Evolutionary conservation across 2,797 vertebrate genomes (phyloP), one percentile per base, ranked within the genome.

Genomic region (Scarus forsteni): DNA sequence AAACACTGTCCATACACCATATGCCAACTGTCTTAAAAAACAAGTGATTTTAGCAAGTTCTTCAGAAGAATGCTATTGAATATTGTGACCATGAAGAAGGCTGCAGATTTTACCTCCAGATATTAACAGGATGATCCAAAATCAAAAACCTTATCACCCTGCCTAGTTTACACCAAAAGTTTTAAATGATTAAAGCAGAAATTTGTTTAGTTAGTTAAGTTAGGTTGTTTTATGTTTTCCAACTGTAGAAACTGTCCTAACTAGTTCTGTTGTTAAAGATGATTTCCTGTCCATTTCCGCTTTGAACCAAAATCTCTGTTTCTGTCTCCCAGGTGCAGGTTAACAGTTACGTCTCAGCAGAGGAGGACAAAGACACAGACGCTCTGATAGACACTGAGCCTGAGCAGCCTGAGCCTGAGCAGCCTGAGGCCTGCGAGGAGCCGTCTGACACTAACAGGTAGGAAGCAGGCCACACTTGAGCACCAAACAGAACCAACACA

Each of bases 381-480:
- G 91, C 90, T 1, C 91, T 97, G 0, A 93, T 95, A 56, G 92
- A 81, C 10, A 86, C 50, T 12, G 93, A 95, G 66, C 83, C 89
- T 0, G 93, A 94, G 40, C 80, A 82, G 4, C 27, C n/a, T n/a
- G n/a, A n/a, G n/a, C n/a, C n/a, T n/a, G n/a, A 27, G 63, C 92
- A 91, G 53, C 91, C 94, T 63, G 92, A 92, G 15, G 91, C 91
- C 16, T 88, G 86, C 88, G 91, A 69, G 0, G 81, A 90, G 56
- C 88, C 85, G 34, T 69, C 79, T 80, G 88, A 91, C 0, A 77
- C 74, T 35, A 93, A 94, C 88, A 94, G 95, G 96, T 97, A 84
- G 70, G 77, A 73, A 35, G 66, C 39, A 42, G n/a, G 10, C 16
- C 38, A n/a, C 7, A 42, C 38, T 50, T 10, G 8, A 52, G 58